A percentile compares a stretch with the other conserved stretches of the same genome.
Conservation (phyloP, 2,888 invertebrate species). For the Pinctada fucata region DNA sequence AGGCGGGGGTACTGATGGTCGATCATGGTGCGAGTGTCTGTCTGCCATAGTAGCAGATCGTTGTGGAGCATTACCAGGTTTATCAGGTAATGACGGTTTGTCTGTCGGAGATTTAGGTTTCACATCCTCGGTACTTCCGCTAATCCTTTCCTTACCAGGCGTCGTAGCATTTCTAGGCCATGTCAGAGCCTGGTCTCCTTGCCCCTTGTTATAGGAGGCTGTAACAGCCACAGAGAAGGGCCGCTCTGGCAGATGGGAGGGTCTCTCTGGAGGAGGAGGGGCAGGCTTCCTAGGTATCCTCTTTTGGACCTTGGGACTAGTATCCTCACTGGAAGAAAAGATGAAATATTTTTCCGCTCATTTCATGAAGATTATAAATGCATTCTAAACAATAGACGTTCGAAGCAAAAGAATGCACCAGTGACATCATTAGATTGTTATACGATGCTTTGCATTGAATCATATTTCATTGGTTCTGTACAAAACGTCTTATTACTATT, state of each 20-base stretch:
- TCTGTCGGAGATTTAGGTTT: conserved; percentile 50
- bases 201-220: conserved; percentile 43
- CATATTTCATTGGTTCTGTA: too few relatives aligned
- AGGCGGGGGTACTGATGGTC: conserved; percentile 42
- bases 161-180: conserved; percentile 55
- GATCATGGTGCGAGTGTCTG: conserved; percentile 31
- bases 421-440: neutral
- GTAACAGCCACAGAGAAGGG: conserved; percentile 66
- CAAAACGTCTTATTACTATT: too few relatives aligned
- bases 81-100: conserved; percentile 49
- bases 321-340: conserved; percentile 49
- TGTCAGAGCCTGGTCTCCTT: conserved; percentile 46
- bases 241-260: conserved; percentile 64
- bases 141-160: conserved; percentile 36
- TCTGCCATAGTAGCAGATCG: conserved; percentile 34
- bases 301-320: conserved; percentile 50
- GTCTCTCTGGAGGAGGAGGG: conserved; percentile 66
- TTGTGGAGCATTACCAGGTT: conserved; percentile 24
- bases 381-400: too few relatives aligned
- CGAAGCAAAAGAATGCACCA: neutral
- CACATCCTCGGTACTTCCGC: conserved; percentile 27
- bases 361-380: too few relatives aligned
- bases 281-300: conserved; percentile 64
- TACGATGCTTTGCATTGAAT: neutral
- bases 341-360: neutral